phyloP scores from a whole-genome alignment of 2,888 invertebrate species.

The Drosophila formosana region DNA sequence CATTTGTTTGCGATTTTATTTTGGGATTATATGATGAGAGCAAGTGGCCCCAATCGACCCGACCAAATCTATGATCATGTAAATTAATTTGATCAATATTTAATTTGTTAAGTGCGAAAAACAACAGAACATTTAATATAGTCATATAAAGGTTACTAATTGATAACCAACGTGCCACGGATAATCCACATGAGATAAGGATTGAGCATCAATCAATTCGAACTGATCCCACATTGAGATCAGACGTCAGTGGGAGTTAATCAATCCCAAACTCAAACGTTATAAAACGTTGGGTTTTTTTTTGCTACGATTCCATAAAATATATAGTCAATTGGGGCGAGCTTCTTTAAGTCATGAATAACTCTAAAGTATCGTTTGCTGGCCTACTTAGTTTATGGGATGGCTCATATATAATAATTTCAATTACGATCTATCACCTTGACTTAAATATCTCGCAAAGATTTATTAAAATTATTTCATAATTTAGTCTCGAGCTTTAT shows the following conservation, averaged over 20 bases:
- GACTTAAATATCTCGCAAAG: no score
- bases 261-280: not conserved
- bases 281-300: not conserved
- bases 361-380: not conserved
- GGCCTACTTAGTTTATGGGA: not conserved
- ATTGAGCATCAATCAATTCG: constrained; percentile 37
- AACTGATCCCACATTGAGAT: constrained; percentile 5
- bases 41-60: constrained; percentile 21
- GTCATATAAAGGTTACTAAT: constrained; percentile 69
- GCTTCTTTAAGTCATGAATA: not conserved
- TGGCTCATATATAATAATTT: no score
- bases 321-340: not conserved
- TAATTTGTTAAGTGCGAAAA: constrained; percentile 61
- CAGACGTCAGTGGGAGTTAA: not conserved
- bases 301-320: not conserved
- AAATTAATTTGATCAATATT: constrained; percentile 61
- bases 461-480: no score
- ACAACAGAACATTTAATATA: constrained; percentile 75
- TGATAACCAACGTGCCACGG: constrained; percentile 42
- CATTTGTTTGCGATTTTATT: not conserved
- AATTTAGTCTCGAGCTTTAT: no score
- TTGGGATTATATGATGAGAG: constrained; percentile 14
- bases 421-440: no score
- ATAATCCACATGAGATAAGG: constrained; percentile 11
- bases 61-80: constrained; percentile 64